Evolutionary conservation across 2,797 vertebrate genomes (phyloP).

Genomic region (Periophthalmus magnuspinnatus): DNA sequence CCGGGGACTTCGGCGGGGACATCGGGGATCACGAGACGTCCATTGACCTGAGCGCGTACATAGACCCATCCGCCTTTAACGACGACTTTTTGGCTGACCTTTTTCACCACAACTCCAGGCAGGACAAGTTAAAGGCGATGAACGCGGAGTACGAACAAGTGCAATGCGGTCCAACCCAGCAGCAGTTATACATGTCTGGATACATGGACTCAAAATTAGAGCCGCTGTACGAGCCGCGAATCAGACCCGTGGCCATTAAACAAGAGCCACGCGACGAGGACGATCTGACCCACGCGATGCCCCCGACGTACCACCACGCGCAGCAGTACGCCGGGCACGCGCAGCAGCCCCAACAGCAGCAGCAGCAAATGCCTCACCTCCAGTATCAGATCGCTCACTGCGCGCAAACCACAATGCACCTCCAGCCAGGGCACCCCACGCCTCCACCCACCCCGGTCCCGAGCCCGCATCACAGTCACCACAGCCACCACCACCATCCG

Average conservation of each 20-base stretch:
- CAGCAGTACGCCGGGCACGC: slow-evolving; percentile 63
- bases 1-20: slow-evolving; percentile 81
- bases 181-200: slow-evolving; percentile 73
- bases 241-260: slow-evolving; percentile 90
- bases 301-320: slow-evolving; percentile 76
- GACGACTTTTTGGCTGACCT: slow-evolving; percentile 98
- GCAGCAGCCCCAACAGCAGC: slow-evolving; percentile 56
- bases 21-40: slow-evolving; percentile 97
- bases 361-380: slow-evolving; percentile 86
- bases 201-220: slow-evolving; percentile 89
- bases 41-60: slow-evolving; percentile 98
- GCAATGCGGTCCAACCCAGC: slow-evolving; percentile 54
- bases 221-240: slow-evolving; percentile 82
- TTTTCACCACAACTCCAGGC: slow-evolving; percentile 91
- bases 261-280: slow-evolving; percentile 91
- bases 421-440: slow-evolving; percentile 93
- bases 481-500: slow-evolving; percentile 32
- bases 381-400: slow-evolving; percentile 96
- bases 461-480: slow-evolving; percentile 82
- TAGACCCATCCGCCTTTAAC: slow-evolving; percentile 95
- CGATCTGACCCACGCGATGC: slow-evolving; percentile 79
- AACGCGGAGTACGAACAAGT: slow-evolving; percentile 82
- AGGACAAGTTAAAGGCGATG: slow-evolving; percentile 81
- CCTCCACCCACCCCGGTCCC: slow-evolving; percentile 94
- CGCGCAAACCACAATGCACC: slow-evolving; percentile 95